Evolutionary conservation across 2,797 vertebrate genomes (phyloP), one percentile per base, ranked within the genome.

Genomic region (Enteromius afrohamiltoni): DNA sequence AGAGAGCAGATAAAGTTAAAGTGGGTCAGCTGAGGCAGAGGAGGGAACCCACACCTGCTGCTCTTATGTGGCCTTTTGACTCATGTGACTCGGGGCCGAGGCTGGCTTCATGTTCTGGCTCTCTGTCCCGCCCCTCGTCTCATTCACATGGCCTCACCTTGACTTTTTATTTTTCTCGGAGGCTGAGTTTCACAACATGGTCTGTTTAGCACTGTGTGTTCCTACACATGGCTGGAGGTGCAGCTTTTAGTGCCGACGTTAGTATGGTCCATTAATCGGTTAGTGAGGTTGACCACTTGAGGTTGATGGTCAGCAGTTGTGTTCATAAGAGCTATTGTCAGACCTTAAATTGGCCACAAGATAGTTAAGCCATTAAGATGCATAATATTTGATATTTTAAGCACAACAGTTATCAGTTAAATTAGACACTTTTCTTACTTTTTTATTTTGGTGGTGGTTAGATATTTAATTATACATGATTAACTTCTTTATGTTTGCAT

Each of bases 31-130:
- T 37, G 40, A 40, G 47, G 83, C 19, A 73, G 65, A 80, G 40
- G 55, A 67, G 76, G 75, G 60, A 17, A 64, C 40, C 77, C 58
- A 53, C 67, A 86, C 78, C 86, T 67, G 80, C 62, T 80, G 8
- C 14, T 69, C 70, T 80, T 60, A 77, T 16, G 23, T 75, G 55
- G 51, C 83, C 45, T 87, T 82, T 42, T 55, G 58, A 85, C 55
- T 69, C 80, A 49, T 23, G 29, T 80, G 65, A 85, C 55, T 77
- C 29, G 9, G 80, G 67, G 76, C 78, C 10, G 3, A n/a, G 17
- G n/a, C 31, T n/a, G 4, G 8, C 31, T 60, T 78, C n/a, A 42
- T 65, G 76, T 69, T 78, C 26, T 45, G 42, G 16, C 19, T 77
- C 58, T 77, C 64, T 60, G 34, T 3, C 34, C 53, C 31, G 5